Evolutionary conservation across 1,140 invertebrate genomes (phyloP).

Genomic region (Ceratosolen solmsi): DNA sequence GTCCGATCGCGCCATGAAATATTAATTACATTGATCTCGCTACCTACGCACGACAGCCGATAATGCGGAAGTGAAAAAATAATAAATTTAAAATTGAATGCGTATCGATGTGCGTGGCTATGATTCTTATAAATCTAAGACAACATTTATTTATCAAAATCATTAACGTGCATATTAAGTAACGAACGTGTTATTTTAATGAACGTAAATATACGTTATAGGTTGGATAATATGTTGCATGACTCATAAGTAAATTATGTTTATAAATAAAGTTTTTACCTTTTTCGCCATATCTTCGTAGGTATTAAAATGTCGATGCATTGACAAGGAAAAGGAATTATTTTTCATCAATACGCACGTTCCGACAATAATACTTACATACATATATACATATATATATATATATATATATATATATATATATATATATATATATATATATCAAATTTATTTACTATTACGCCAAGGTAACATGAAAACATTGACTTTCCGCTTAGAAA

Average conservation of each 20-base stretch:
- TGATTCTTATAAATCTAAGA: not conserved
- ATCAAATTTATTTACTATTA: too few species aligned
- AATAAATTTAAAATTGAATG: not conserved
- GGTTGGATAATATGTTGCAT: not conserved
- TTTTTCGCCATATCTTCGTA: not conserved
- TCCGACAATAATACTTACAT: too few species aligned
- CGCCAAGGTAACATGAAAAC: too few species aligned
- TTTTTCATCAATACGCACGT: too few species aligned
- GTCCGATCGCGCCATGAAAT: not conserved
- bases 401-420: too few species aligned
- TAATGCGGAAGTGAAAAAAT: slow-evolving; percentile 32
- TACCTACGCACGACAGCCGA: not conserved
- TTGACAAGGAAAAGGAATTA: too few species aligned
- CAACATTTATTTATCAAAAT: slow-evolving; percentile 23
- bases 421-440: too few species aligned
- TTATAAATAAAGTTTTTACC: not conserved
- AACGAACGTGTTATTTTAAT: slow-evolving; percentile 1
- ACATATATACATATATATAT: too few species aligned
- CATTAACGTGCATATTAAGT: not conserved
- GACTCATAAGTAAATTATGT: not conserved
- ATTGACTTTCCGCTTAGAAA: too few species aligned
- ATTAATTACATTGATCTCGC: not conserved
- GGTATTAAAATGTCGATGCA: too few species aligned
- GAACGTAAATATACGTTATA: not conserved
- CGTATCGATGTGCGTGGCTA: not conserved